These are phyloP conservation scores for Centropristis striata DNA, from an alignment of 2,113 vertebrate genomes.

Conservation along the genomic window DNA sequence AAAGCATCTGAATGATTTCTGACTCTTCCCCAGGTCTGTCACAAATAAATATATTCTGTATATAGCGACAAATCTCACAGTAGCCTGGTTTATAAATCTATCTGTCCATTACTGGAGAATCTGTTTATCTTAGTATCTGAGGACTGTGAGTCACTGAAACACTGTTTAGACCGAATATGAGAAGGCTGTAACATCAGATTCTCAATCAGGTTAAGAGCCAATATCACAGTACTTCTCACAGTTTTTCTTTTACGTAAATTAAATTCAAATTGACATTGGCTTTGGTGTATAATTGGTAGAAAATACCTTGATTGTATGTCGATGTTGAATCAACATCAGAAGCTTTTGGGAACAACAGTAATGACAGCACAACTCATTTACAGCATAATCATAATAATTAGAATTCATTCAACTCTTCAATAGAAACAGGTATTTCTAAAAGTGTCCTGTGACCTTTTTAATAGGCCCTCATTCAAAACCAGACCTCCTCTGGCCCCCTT, in stretches of 20 bases:
- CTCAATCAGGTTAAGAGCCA: not conserved
- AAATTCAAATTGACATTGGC: conserved; percentile 4
- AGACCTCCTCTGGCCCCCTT: conserved; percentile 36
- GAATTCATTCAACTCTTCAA: conserved; percentile 40
- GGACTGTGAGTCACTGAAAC: conserved; percentile 6
- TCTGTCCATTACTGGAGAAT: conserved; percentile 18
- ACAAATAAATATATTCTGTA: conserved; percentile 73
- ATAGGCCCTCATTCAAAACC: conserved; percentile 36
- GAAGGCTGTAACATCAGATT: conserved; percentile 3
- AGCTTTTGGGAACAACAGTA: conserved; percentile 21
- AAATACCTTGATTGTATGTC: conserved; percentile 2
- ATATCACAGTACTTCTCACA: not conserved
- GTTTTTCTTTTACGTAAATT: not conserved
- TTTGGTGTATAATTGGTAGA: conserved; percentile 11
- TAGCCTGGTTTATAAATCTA: conserved; percentile 33
- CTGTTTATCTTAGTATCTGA: conserved; percentile 17
- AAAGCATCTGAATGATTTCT: conserved; percentile 40
- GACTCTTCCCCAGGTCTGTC: conserved; percentile 48
- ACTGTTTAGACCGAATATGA: not conserved
- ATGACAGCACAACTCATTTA: conserved; percentile 50
- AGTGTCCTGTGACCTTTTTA: conserved; percentile 26
- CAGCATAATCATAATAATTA: conserved; percentile 41
- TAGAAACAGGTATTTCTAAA: conserved; percentile 32
- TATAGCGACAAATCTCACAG: conserved; percentile 56
- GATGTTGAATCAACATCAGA: conserved; percentile 9